A percentile compares a stretch with the other conserved stretches of the same genome.
These are phyloP conservation scores for Caenorhabditis angaria DNA, from an alignment of 2,888 invertebrate species.

Conservation along the genomic window DNA sequence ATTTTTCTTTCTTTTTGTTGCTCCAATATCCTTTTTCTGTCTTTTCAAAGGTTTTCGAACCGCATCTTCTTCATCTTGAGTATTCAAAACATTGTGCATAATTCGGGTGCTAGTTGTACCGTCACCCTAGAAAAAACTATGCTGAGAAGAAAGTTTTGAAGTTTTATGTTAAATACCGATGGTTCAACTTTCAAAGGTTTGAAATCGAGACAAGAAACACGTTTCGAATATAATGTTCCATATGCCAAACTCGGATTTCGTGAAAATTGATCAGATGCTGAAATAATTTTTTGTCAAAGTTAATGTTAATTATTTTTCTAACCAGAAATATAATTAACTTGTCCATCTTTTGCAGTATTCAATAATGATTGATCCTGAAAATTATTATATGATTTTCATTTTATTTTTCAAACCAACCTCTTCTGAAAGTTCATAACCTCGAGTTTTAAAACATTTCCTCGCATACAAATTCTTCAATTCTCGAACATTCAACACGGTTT, in stretches of 20 bases:
- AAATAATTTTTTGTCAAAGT: neutral
- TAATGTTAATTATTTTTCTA: neutral
- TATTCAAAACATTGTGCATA: neutral
- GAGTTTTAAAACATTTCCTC: neutral
- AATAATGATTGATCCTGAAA: neutral
- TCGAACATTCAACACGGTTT: neutral
- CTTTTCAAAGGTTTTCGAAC: slow-evolving; percentile 5
- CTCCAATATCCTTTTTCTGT: neutral
- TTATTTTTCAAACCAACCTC: neutral
- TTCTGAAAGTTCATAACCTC: neutral
- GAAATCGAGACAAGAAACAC: neutral
- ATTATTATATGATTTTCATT: too few relatives aligned
- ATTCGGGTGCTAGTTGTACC: neutral
- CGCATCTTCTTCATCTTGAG: neutral
- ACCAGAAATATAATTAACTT: slow-evolving; percentile 1
- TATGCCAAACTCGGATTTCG: neutral
- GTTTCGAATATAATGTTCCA: neutral
- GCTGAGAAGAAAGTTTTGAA: neutral
- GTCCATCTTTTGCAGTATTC: neutral
- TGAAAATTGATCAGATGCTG: neutral
- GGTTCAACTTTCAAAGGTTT: neutral
- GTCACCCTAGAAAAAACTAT: neutral
- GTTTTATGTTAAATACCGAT: neutral
- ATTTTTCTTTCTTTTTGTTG: neutral
- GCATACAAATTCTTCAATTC: neutral